Evolutionary conservation across 2,888 invertebrate species (phyloP).

Genomic region (Halocaridina rubra): DNA sequence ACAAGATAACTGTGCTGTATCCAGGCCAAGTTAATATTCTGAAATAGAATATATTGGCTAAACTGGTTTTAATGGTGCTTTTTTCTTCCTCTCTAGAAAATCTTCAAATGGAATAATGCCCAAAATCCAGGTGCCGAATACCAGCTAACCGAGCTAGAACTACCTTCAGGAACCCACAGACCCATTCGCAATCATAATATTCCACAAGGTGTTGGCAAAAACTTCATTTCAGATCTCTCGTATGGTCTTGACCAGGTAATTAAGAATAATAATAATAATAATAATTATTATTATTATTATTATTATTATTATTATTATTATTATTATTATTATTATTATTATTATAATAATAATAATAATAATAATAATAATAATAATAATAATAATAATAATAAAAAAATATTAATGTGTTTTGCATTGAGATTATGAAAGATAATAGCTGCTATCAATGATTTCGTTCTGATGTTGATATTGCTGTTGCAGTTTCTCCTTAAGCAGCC

Average conservation of each 20-base stretch:
- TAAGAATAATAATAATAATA: background rate
- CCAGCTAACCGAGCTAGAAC: conserved; percentile 77
- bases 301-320: background rate
- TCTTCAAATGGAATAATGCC: conserved; percentile 65
- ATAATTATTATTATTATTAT: background rate
- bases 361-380: too few species aligned
- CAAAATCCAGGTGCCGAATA: conserved; percentile 69
- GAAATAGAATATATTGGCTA: too few species aligned
- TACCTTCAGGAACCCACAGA: conserved; percentile 73
- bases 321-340: background rate
- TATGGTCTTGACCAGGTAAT: conserved; percentile 71
- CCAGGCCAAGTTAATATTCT: too few species aligned
- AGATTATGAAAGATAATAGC: too few species aligned
- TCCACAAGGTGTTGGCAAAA: conserved; percentile 72
- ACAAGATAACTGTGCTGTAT: too few species aligned
- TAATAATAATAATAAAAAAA: too few species aligned
- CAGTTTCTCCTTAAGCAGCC: too few species aligned
- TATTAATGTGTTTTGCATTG: too few species aligned
- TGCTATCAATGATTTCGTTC: too few species aligned
- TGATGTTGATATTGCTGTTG: too few species aligned
- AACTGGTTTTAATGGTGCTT: too few species aligned
- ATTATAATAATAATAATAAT: background rate
- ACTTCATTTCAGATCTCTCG: conserved; percentile 70
- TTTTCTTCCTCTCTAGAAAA: conserved; percentile 52
- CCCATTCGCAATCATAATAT: conserved; percentile 65